Base-by-base conservation (phyloP, 2,113 vertebrate genomes). In the Rhea pennata region DNA sequence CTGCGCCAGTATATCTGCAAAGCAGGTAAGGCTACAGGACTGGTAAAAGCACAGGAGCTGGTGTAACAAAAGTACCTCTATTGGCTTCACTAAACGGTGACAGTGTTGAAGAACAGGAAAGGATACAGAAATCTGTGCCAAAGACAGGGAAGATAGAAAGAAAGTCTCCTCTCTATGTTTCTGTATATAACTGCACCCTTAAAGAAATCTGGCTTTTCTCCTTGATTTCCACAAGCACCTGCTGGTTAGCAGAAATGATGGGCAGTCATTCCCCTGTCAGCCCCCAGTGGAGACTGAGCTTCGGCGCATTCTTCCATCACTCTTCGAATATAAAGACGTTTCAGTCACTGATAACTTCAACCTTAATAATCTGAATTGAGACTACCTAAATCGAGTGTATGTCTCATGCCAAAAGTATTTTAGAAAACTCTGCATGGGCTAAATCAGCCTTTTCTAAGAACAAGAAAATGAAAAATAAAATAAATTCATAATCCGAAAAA, bases 271-370 rank as follows among this genome's bases (percentile, higher is more conserved):
- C 14, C 23, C 12, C 48, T 59, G 36, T 80, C 17, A 31, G 24
- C 36, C 48, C 42, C 58, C 70, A 85, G 39, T 7, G 84, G 65
- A 90, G 58, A 51, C 1, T 65, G 62, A 21, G 36, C 23, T 65
- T 39, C 40, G 62, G 62, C n/a, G 40, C 62, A 65, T 39, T 0
- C 11, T 8, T 51, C 0, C 0, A 58, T 64, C 16, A 59, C 46
- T 14, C n/a, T 19, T 16, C 58, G 74, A 13, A 54, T 48, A 17
- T 0, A 0, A 44, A 26, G 21, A 26, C 15, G 1, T 15, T n/a
- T 58, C 12, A 5, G 14, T 56, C 29, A 44, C 71, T 65, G 59
- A 27, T 26, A 79, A 29, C 36, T 94, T 46, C 58, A 76, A 53
- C 7, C 14, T 66, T 3, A 87, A 14, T 31, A 6, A 59, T 8